phyloP scores from a whole-genome alignment of 2,113 vertebrate species.

The Eupsittula cactorum region DNA sequence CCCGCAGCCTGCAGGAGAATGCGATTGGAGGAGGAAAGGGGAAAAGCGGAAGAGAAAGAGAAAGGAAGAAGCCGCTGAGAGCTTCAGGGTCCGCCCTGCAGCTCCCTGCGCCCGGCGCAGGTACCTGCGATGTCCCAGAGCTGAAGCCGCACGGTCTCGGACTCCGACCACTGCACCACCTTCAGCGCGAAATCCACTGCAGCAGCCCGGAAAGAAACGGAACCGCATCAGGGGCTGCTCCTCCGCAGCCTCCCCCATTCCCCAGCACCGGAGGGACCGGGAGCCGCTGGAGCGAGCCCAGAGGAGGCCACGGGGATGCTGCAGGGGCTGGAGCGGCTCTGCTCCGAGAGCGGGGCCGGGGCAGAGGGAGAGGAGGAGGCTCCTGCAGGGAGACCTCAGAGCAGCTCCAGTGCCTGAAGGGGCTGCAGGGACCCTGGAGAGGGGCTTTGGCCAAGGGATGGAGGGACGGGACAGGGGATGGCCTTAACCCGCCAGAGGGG shows the following conservation, averaged over 20 bases:
- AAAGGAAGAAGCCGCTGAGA: background rate
- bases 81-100: background rate
- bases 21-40: background rate
- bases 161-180: conserved; percentile 87
- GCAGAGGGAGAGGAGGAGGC: no score
- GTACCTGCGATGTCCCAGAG: conserved; percentile 92
- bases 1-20: background rate
- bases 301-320: background rate
- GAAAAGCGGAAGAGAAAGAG: background rate
- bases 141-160: conserved; percentile 84
- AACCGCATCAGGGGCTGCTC: background rate
- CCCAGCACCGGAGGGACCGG: background rate
- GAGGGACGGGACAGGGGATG: no score
- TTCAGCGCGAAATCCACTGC: conserved; percentile 90
- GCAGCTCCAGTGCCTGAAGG: no score
- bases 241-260: background rate
- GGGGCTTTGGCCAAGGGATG: no score
- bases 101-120: background rate
- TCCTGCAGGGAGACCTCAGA: no score
- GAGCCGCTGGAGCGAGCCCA: no score
- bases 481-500: no score
- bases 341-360: background rate
- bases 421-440: no score
- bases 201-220: background rate
- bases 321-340: no score